phyloP scores from a whole-genome alignment of 1,140 invertebrate genomes.

The Pararge aegeria region DNA sequence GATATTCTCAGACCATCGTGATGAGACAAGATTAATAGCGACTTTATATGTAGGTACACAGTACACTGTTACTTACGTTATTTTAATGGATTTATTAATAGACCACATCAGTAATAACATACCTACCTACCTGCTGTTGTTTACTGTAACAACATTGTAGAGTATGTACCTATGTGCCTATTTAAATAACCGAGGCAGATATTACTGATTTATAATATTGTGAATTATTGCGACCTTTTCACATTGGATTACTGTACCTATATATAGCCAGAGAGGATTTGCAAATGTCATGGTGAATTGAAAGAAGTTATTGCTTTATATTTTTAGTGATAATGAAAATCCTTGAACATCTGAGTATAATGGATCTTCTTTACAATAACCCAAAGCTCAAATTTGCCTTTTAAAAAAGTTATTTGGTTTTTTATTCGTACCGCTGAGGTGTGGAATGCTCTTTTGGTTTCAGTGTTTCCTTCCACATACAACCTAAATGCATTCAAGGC shows the following conservation, averaged over 20 bases:
- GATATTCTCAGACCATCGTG: background rate
- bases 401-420: too few species aligned
- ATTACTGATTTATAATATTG: background rate
- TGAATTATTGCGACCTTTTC: background rate
- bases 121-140: background rate
- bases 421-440: too few species aligned
- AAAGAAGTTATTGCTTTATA: background rate
- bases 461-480: too few species aligned
- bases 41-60: background rate
- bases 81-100: slow-evolving; percentile 11
- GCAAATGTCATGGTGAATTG: slow-evolving; percentile 7
- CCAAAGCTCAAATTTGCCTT: too few species aligned
- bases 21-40: slow-evolving; percentile 10
- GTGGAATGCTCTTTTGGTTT: too few species aligned
- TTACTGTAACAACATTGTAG: background rate
- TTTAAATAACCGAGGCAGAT: too few species aligned
- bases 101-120: background rate
- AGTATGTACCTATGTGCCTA: background rate
- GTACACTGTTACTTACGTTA: background rate
- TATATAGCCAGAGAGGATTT: background rate
- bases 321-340: too few species aligned
- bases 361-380: too few species aligned
- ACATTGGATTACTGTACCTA: background rate
- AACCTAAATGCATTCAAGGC: too few species aligned
- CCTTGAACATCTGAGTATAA: too few species aligned